Evolutionary conservation across 2,888 invertebrate genomes (phyloP).

Genomic region (Dorcus hopei): DNA sequence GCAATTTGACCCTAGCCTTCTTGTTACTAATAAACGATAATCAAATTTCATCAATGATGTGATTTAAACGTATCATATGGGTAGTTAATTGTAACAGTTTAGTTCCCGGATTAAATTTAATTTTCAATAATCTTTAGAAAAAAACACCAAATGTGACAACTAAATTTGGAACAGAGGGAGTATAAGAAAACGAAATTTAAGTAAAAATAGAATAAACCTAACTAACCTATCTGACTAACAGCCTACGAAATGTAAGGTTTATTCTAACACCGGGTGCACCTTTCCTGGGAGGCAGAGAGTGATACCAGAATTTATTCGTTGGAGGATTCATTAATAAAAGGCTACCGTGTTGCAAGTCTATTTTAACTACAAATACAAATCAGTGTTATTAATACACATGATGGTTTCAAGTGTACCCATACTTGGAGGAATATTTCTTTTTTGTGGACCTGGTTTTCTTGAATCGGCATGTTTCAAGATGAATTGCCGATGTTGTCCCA

Average conservation of each 20-base stretch:
- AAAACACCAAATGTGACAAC: too few relatives aligned
- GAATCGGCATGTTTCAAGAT: constrained; percentile 61
- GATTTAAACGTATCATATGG: too few relatives aligned
- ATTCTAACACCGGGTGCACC: constrained; percentile 56
- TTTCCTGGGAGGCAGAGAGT: constrained; percentile 63
- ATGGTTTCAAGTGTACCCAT: constrained; percentile 12
- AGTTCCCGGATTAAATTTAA: too few relatives aligned
- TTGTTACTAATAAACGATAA: too few relatives aligned
- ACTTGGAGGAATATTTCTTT: constrained; percentile 51
- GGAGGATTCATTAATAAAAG: constrained; percentile 68
- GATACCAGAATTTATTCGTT: constrained; percentile 69
- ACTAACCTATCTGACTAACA: constrained; percentile 18
- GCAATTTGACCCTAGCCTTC: too few relatives aligned
- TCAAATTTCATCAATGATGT: too few relatives aligned
- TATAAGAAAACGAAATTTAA: not conserved
- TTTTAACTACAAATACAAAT: constrained; percentile 50
- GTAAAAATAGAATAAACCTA: not conserved
- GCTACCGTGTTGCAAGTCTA: constrained; percentile 63
- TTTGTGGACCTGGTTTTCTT: constrained; percentile 51
- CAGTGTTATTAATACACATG: too few relatives aligned
- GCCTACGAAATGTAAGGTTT: constrained; percentile 65
- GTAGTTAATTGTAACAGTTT: too few relatives aligned
- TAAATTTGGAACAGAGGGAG: too few relatives aligned
- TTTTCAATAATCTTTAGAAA: too few relatives aligned
- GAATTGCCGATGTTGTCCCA: constrained; percentile 65